These are phyloP conservation scores for Schrankia costaestrigalis DNA, from an alignment of 2,888 invertebrate species.

Conservation along the genomic window DNA sequence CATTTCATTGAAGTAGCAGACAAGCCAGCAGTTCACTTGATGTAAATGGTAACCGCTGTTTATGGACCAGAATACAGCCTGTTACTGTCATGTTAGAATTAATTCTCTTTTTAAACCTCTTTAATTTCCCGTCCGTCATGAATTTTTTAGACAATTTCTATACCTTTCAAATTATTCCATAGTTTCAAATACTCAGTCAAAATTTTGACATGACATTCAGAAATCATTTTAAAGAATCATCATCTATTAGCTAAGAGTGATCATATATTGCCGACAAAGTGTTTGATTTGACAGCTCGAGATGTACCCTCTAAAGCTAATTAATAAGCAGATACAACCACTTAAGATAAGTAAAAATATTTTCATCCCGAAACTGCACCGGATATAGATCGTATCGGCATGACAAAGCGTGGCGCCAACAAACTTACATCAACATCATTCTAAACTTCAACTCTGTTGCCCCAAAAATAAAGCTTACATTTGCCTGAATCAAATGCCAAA, in stretches of 20 bases:
- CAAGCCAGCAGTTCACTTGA: no score
- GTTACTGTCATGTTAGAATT: no score
- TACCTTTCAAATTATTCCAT: constrained; percentile 8
- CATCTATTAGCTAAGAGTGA: constrained; percentile 58
- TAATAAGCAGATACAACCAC: constrained; percentile 81
- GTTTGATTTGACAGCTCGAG: constrained; percentile 75
- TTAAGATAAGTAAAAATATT: constrained; percentile 80
- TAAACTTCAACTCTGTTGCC: constrained; percentile 31
- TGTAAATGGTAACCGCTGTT: no score
- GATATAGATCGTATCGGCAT: constrained; percentile 78
- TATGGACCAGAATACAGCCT: no score
- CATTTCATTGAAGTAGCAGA: no score
- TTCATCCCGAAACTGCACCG: constrained; percentile 79
- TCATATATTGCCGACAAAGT: constrained; percentile 66
- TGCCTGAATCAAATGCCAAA: constrained; percentile 12
- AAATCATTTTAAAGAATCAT: constrained; percentile 64
- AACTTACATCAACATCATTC: constrained; percentile 24
- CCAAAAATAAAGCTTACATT: constrained; percentile 17
- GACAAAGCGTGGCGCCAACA: constrained; percentile 78
- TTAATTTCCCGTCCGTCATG: no score
- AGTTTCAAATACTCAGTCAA: constrained; percentile 26
- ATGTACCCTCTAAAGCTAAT: constrained; percentile 72
- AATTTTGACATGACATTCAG: constrained; percentile 43
- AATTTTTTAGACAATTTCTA: no score
- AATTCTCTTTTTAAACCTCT: no score